A percentile compares a stretch with the other conserved stretches of the same genome.
phyloP scores from a whole-genome alignment of 1,140 invertebrate genomes.

The Wiebesia pumilae region DNA sequence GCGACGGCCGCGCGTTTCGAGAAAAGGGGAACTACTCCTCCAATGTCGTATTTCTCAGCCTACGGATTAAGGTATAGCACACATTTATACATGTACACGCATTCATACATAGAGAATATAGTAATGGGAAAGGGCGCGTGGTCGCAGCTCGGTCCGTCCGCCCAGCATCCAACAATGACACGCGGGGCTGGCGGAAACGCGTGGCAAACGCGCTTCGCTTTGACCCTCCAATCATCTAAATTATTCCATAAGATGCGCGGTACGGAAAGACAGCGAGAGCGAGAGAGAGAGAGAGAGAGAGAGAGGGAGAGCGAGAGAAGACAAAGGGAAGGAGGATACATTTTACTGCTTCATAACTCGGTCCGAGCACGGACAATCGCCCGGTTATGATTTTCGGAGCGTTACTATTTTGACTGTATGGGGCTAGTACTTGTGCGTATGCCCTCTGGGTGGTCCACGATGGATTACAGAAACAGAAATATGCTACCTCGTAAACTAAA shows the following conservation, averaged over 20 bases:
- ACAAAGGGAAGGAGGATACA: slow-evolving; percentile 52
- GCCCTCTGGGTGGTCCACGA: slow-evolving; percentile 45
- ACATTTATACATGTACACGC: slow-evolving; percentile 1
- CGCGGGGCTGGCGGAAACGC: slow-evolving; percentile 57
- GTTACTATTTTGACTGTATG: slow-evolving; percentile 73
- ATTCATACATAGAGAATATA: not conserved
- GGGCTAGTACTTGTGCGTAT: slow-evolving; percentile 62
- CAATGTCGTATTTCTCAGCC: slow-evolving; percentile 36
- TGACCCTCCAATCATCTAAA: slow-evolving; percentile 73
- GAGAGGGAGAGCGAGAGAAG: slow-evolving; percentile 48
- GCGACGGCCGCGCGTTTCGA: slow-evolving; percentile 27
- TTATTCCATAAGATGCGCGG: slow-evolving; percentile 68
- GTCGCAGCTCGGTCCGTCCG: slow-evolving; percentile 8
- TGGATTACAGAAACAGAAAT: slow-evolving; percentile 72
- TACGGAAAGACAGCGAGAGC: slow-evolving; percentile 54
- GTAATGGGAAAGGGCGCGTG: not conserved
- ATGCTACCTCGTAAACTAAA: slow-evolving; percentile 73
- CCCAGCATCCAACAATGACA: slow-evolving; percentile 49
- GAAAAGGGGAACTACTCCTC: slow-evolving; percentile 35
- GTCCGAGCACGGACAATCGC: slow-evolving; percentile 70
- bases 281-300: slow-evolving; percentile 53
- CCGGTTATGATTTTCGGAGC: slow-evolving; percentile 70
- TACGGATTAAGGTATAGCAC: slow-evolving; percentile 36
- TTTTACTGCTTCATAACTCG: slow-evolving; percentile 75
- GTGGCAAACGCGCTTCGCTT: slow-evolving; percentile 59